Evolutionary conservation across 2,113 vertebrate species (phyloP).

Genomic region (Glaucomys volans): DNA sequence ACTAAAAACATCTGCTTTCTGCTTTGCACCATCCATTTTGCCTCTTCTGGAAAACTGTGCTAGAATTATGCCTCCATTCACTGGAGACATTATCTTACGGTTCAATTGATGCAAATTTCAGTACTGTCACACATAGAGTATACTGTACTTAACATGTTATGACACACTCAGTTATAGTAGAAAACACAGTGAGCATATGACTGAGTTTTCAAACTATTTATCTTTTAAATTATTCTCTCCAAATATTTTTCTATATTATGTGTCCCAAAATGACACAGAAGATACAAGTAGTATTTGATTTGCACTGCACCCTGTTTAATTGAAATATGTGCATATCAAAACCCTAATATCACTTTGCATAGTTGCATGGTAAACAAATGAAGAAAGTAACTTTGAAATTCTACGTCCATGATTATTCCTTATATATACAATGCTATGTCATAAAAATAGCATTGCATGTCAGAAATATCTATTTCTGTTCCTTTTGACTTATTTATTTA

Average conservation of each 20-base stretch:
- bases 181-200: background rate
- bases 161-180: background rate
- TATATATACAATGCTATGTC: background rate
- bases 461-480: background rate
- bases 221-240: background rate
- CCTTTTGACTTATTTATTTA: background rate
- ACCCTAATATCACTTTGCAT: background rate
- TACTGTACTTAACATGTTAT: background rate
- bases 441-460: background rate
- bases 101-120: background rate
- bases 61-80: background rate
- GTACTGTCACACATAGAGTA: background rate
- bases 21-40: background rate
- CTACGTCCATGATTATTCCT: background rate
- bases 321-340: background rate
- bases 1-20: background rate
- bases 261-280: background rate
- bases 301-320: rapidly evolving
- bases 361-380: background rate
- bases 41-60: background rate
- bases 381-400: background rate
- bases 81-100: background rate
- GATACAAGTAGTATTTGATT: background rate
- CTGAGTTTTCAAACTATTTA: background rate
- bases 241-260: background rate